These are phyloP conservation scores for Chelonoidis abingdonii DNA, from an alignment of 2,113 vertebrate genomes.

Conservation along the genomic window DNA sequence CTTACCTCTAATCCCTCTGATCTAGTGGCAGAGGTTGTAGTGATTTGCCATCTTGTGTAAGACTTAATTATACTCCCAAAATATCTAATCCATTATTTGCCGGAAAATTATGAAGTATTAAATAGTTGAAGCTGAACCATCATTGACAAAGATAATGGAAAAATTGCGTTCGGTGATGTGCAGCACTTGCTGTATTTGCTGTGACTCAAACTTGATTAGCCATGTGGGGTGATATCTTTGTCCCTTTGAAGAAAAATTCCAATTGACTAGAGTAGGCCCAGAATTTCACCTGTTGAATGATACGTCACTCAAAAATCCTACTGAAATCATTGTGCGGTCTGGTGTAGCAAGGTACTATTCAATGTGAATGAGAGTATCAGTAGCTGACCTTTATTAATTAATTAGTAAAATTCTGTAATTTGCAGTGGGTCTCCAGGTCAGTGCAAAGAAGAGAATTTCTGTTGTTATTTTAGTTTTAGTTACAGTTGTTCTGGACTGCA, in stretches of 20 bases:
- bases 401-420: background rate
- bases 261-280: background rate
- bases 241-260: background rate
- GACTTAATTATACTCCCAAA: background rate
- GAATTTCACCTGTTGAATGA: background rate
- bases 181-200: background rate
- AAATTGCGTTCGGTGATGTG: background rate
- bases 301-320: background rate
- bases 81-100: background rate
- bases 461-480: background rate
- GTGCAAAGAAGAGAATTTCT: background rate
- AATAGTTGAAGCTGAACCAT: background rate
- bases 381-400: background rate
- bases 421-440: background rate
- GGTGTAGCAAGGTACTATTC: background rate
- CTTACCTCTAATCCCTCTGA: background rate
- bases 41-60: background rate
- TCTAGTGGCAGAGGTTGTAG: background rate
- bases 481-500: background rate
- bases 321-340: background rate
- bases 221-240: background rate
- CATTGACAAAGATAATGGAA: background rate
- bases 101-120: background rate
- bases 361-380: background rate
- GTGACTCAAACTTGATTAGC: background rate